phyloP scores from a whole-genome alignment of 1,140 invertebrate species.

The Drosophila ficusphila region DNA sequence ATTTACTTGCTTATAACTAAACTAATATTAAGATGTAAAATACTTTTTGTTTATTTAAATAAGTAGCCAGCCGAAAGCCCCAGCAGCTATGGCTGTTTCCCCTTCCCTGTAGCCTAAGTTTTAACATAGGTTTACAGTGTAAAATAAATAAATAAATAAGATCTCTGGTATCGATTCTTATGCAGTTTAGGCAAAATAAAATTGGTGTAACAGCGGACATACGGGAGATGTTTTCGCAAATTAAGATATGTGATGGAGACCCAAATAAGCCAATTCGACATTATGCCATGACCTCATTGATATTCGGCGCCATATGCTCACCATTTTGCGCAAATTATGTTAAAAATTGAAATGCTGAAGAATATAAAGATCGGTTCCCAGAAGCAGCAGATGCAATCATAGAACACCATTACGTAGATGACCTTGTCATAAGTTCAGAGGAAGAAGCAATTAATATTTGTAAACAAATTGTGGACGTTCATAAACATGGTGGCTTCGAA shows the following conservation, averaged over 20 bases:
- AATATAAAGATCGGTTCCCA: neutral
- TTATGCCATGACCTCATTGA: constrained; percentile 3
- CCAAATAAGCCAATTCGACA: neutral
- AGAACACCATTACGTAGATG: constrained; percentile 1
- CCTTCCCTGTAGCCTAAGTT: too few relatives aligned
- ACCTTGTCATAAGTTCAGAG: constrained; percentile 14
- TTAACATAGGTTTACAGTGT: too few relatives aligned
- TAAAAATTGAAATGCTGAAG: too few relatives aligned
- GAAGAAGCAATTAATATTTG: neutral
- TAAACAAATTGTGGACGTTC: constrained; percentile 1
- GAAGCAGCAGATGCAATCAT: neutral
- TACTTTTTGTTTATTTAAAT: too few relatives aligned
- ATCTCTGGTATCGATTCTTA: too few relatives aligned
- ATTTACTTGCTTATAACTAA: too few relatives aligned
- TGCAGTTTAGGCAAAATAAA: neutral
- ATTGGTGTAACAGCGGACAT: neutral
- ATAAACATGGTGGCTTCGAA: neutral
- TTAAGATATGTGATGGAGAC: neutral
- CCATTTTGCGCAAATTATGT: neutral
- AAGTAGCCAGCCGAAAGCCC: too few relatives aligned
- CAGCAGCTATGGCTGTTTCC: too few relatives aligned
- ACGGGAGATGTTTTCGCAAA: neutral
- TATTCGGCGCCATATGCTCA: constrained; percentile 3
- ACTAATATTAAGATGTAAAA: too few relatives aligned
- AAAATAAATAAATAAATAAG: too few relatives aligned